phyloP scores from a whole-genome alignment of 2,888 invertebrate genomes.

The Meiosimyza platycephala region DNA sequence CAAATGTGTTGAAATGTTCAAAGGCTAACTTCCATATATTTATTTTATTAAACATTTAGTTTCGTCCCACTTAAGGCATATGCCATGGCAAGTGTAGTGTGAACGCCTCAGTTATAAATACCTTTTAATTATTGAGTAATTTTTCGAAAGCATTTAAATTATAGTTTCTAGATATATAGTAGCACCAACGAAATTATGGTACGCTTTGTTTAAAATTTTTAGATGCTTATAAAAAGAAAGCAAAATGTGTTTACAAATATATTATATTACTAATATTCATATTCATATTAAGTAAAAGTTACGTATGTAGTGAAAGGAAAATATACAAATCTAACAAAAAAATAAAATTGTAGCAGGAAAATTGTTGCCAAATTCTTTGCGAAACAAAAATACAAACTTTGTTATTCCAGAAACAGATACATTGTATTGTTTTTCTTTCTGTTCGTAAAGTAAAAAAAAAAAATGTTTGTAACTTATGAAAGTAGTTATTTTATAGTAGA shows the following conservation, averaged over 20 bases:
- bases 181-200: neutral
- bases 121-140: too few species aligned
- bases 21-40: too few species aligned
- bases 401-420: conserved; percentile 5
- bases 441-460: neutral
- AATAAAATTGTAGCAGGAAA: conserved; percentile 38
- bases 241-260: neutral
- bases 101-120: too few species aligned
- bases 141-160: neutral
- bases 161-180: neutral
- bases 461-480: neutral
- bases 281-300: conserved; percentile 1
- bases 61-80: too few species aligned
- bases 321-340: neutral
- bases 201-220: neutral
- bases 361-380: conserved; percentile 58
- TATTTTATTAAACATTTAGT: too few species aligned
- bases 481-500: neutral
- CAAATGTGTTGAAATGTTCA: too few species aligned
- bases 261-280: neutral
- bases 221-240: conserved; percentile 5
- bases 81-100: too few species aligned
- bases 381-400: conserved; percentile 41
- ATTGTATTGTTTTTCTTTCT: neutral
- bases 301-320: too few species aligned